Base-by-base conservation (phyloP, 2,113 vertebrate species). In the Myotis yumanensis region DNA sequence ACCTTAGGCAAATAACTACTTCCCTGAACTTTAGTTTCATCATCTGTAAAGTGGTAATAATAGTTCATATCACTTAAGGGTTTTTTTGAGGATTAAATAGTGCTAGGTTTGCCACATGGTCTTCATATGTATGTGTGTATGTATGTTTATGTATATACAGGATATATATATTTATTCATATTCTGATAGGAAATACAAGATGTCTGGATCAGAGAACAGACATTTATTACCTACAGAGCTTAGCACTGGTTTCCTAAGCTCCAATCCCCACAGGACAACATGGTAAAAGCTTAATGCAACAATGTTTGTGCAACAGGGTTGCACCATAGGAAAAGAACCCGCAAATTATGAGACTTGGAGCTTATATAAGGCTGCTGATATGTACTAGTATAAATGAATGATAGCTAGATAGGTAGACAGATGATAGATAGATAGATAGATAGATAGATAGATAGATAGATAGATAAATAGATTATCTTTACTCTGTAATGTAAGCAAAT, bases 21-120 rank as follows among this genome's bases (percentile, higher is more conserved):
- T 83, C 20, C 64, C 25, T 59, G 23, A 82, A 73, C 37, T 83
- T 96, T 46, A 86, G 40, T 79, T 93, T 92, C 51, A 10, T 76
- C n/a, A 43, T 84, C 54, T 96, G 12, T 64, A 59, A 95, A 85
- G 40, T 80, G 22, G 28, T 91, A 54, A 68, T 48, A 73, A 83
- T 57, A 81, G 32, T 75, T 75, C 23, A 77, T 22, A 81, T 37
- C 62, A 59, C 11, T 83, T 79, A 6, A 86, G 14, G 14, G 22
- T 77, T 86, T 89, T 95, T 88, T 54, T 86, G 28, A 82, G 3
- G 54, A 73, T 75, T 90, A 51, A 23, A 28, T 62, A 48, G 18
- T 87, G 9, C 8, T 81, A 73, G 68, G 28, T 93, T 64, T 89
- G 35, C 28, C 32, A 68, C 52, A 90, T 59, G 40, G 28, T 64